These are phyloP conservation scores for Leuciscus idus DNA, from an alignment of 2,113 vertebrate genomes.

Conservation along the genomic window DNA sequence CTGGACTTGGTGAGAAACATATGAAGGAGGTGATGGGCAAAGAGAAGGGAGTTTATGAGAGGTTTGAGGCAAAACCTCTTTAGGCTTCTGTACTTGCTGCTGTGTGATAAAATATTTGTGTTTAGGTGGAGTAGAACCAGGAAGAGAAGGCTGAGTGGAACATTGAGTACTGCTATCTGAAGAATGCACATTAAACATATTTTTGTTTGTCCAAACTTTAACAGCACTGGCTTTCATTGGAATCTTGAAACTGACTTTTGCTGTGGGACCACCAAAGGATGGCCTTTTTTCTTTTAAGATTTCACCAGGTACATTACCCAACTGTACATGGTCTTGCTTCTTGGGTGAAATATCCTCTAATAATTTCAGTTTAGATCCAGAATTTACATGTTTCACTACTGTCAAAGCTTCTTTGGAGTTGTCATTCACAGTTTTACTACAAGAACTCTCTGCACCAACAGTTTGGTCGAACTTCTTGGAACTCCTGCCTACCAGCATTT, in stretches of 20 bases:
- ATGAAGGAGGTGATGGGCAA: neutral
- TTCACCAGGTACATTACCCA: neutral
- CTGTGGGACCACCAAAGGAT: neutral
- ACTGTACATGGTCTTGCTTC: neutral
- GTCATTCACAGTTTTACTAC: neutral
- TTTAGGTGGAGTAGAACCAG: conserved; percentile 11
- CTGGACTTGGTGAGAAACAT: conserved; percentile 7
- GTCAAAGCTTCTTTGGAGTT: conserved; percentile 13
- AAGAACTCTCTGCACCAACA: neutral
- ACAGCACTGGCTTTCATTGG: conserved; percentile 59
- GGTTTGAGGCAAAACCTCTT: neutral
- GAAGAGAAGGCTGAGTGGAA: neutral
- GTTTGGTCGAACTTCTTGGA: neutral
- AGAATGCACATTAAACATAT: neutral
- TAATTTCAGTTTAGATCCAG: neutral
- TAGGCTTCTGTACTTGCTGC: neutral
- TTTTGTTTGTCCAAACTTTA: neutral
- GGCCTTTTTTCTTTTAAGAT: neutral
- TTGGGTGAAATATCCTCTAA: neutral
- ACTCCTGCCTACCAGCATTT: conserved; percentile 27
- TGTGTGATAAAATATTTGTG: neutral
- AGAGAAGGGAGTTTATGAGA: neutral
- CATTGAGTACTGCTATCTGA: neutral
- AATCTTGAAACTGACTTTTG: conserved; percentile 65
- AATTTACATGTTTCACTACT: neutral